A percentile compares a stretch with the other conserved stretches of the same genome.
Conservation (phyloP, 2,113 vertebrate genomes). For the Spea bombifrons region DNA sequence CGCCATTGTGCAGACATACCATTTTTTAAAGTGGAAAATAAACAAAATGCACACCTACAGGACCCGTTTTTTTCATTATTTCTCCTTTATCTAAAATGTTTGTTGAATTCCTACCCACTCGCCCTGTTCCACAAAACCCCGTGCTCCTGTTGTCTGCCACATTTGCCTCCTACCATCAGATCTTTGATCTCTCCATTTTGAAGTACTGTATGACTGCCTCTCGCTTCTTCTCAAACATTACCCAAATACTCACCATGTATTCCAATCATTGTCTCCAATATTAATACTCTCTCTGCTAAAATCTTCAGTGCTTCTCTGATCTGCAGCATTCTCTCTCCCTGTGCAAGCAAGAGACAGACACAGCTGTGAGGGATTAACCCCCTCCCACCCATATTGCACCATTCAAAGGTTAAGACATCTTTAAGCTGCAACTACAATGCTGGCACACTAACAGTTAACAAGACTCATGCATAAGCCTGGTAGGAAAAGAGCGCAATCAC, state of each 20-base stretch:
- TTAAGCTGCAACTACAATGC: neutral
- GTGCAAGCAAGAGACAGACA: slow-evolving; percentile 94
- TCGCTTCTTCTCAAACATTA: neutral
- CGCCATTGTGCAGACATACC: no score
- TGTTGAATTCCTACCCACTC: no score
- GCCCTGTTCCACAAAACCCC: no score
- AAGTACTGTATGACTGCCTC: neutral
- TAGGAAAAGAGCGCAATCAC: neutral
- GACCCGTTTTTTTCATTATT: no score
- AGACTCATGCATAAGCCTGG: slow-evolving; percentile 12
- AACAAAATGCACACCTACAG: no score
- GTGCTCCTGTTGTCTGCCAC: no score
- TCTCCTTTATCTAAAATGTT: no score
- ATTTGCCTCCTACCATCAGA: no score
- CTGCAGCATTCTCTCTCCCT: slow-evolving; percentile 98
- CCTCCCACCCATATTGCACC: slow-evolving; percentile 41
- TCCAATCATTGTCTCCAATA: slow-evolving; percentile 99
- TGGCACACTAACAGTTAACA: neutral
- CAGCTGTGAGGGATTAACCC: slow-evolving; percentile 81
- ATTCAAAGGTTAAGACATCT: slow-evolving; percentile 14
- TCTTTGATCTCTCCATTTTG: no score
- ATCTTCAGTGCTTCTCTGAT: slow-evolving; percentile 99
- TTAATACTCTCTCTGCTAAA: slow-evolving; percentile 99
- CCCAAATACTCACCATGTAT: slow-evolving; percentile 92
- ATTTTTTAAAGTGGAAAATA: no score